phyloP scores from a whole-genome alignment of 2,113 vertebrate species.

The Naja naja region DNA sequence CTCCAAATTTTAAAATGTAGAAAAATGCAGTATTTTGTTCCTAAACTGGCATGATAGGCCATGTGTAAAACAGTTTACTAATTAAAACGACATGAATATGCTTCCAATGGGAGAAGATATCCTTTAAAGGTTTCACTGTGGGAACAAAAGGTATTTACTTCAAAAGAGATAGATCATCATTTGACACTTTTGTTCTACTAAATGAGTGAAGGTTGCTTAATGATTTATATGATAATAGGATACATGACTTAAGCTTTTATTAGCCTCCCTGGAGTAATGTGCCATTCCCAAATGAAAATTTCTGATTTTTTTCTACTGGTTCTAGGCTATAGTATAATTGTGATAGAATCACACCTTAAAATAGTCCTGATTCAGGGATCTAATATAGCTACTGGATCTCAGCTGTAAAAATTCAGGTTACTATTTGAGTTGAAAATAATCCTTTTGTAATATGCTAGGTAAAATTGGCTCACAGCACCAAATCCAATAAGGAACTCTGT shows the following conservation, averaged over 20 bases:
- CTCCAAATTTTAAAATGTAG: conserved; percentile 49
- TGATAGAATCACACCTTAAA: not conserved
- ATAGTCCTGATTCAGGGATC: not conserved
- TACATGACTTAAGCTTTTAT: conserved; percentile 48
- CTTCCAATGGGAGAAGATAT: conserved; percentile 11
- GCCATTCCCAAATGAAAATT: conserved; percentile 35
- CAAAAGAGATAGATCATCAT: conserved; percentile 61
- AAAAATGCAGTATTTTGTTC: conserved; percentile 49
- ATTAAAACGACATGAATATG: conserved; percentile 49
- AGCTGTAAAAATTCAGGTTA: not conserved
- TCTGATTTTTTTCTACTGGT: conserved; percentile 13
- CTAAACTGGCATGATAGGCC: conserved; percentile 59
- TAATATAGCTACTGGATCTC: not conserved
- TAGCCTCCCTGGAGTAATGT: conserved; percentile 42
- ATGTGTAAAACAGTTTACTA: conserved; percentile 64
- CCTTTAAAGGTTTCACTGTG: conserved; percentile 47
- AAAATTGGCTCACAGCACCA: not conserved
- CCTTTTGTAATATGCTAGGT: not conserved
- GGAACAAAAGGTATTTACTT: conserved; percentile 49
- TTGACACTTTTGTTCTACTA: conserved; percentile 51
- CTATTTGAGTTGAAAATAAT: not conserved
- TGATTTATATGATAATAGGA: conserved; percentile 55
- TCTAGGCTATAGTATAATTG: conserved; percentile 4
- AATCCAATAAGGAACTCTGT: not conserved
- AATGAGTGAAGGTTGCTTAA: conserved; percentile 56